Evolutionary conservation across 1,140 invertebrate genomes (phyloP), one percentile per base, ranked within the genome.

Genomic region (Drosophila sp.): DNA sequence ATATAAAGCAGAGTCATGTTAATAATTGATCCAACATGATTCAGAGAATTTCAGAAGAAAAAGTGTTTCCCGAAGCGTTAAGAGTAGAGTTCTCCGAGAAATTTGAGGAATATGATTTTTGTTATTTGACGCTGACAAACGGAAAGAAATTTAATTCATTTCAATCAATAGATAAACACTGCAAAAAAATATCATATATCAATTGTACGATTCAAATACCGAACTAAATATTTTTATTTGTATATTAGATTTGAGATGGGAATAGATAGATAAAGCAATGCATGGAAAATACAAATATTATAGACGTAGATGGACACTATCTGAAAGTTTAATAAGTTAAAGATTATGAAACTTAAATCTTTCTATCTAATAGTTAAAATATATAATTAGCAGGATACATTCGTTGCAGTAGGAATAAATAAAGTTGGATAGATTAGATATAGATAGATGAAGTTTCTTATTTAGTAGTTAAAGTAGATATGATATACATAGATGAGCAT

Each of bases 141-240:
- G 36, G 36, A 38, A 38, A 38, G n/a, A 5, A 38, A 38, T 38
- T 38, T 11, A 43, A 43, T 43, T 43, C 6, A 16, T 43, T 43
- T 43, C 14, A 43, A 43, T 8, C n/a, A 4, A 36, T 11, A 4
- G 21, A 4, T 21, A 21, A 21, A 21, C 1, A 21, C 21, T 38
- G n/a, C 11, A 43, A 18, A 43, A 6, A 18, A 43, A 43, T 43
- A 16, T 21, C 41, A 1, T 2, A 21, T 43, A 0, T 6, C 36
- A 38, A 16, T 43, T 16, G 13, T 43, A 43, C 7, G 2, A 43
- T 43, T 43, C 41, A 16, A 43, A 43, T 18, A 43, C 0, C 36
- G 36, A 11, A 38, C 4, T 21, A 21, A 21, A 21, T 21, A 21
- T 21, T 21, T 21, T 21, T 4, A 21, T 1, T 21, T 21, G 21